Base-by-base conservation (phyloP, 2,888 invertebrate species). In the Erannis defoliaria region DNA sequence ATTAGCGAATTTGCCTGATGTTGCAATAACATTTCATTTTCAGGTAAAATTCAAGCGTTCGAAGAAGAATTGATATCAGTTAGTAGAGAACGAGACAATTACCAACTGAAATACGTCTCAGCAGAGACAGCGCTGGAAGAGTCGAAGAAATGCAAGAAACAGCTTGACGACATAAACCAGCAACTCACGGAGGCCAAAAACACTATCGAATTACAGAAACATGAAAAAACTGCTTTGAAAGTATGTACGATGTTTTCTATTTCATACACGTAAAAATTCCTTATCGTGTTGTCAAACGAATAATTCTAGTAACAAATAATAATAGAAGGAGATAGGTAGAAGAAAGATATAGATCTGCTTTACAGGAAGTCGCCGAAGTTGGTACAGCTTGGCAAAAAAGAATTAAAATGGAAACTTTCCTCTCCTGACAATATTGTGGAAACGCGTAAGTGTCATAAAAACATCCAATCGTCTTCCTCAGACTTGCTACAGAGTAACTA, bases 71-170 rank as follows among this genome's bases (percentile, higher is more conserved):
- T 93, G 56, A 91, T 93, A 71, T 77, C 88, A 50, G 87, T 90
- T 2, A 90, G 85, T 59, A 77, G 92, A 21, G 93, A 93, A n/a
- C 77, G 91, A 67, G 92, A 93, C 57, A 87, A 84, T 66, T 92
- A 81, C 75, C 92, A 92, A 71, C 72, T 92, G 14, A 93, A 93
- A 62, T 91, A 86, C 76, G 93, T 82, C 67, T 94, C 90, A 21
- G 94, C 79, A 69, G 94, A 74, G 86, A 93, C 77, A 81, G 94
- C 77, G 78, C 88, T 82, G 76, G 94, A 77, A 85, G 96, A 91
- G 76, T 94, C 72, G 78, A 94, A 80, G 83, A 95, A 84, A 67
- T 93, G 95, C 67, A 94, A 93, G 68, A 90, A 90, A 65, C 89
- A 93, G 67, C 83, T 94, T 31, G 94, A 94, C 45, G 94, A 94